Evolutionary conservation across 2,888 invertebrate genomes (phyloP).

Genomic region (Frankliniella intonsa): DNA sequence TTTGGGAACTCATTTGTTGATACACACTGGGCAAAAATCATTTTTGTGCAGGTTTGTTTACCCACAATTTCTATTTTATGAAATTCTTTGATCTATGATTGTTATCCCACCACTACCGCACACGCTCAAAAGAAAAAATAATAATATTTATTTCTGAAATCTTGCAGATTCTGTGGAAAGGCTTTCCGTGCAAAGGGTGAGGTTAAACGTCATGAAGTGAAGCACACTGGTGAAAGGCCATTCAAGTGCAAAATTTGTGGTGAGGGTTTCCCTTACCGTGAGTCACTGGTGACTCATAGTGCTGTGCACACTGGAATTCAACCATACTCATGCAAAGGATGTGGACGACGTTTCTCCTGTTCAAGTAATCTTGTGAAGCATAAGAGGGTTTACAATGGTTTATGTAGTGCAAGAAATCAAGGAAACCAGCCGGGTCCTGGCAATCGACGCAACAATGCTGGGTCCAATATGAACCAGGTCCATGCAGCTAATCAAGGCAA

Average conservation of each 20-base stretch:
- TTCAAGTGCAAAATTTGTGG: slow-evolving; percentile 40
- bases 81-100: background rate
- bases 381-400: slow-evolving; percentile 4
- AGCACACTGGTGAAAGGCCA: slow-evolving; percentile 51
- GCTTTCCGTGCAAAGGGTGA: slow-evolving; percentile 45
- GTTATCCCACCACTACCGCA: too few species aligned
- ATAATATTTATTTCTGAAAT: background rate
- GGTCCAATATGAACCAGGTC: background rate
- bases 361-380: slow-evolving; percentile 46
- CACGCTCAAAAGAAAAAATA: too few species aligned
- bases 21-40: slow-evolving; percentile 46
- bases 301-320: slow-evolving; percentile 49
- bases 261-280: slow-evolving; percentile 49
- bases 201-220: slow-evolving; percentile 45
- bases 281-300: slow-evolving; percentile 50
- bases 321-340: slow-evolving; percentile 50
- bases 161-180: slow-evolving; percentile 43
- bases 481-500: background rate
- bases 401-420: slow-evolving; percentile 12
- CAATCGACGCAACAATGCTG: slow-evolving; percentile 4
- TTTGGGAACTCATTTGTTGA: slow-evolving; percentile 48
- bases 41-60: slow-evolving; percentile 39
- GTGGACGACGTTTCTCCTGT: slow-evolving; percentile 50
- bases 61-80: background rate
- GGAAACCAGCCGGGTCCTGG: slow-evolving; percentile 6